Evolutionary conservation across 2,888 invertebrate genomes (phyloP).

Genomic region (Ellobium chinense): DNA sequence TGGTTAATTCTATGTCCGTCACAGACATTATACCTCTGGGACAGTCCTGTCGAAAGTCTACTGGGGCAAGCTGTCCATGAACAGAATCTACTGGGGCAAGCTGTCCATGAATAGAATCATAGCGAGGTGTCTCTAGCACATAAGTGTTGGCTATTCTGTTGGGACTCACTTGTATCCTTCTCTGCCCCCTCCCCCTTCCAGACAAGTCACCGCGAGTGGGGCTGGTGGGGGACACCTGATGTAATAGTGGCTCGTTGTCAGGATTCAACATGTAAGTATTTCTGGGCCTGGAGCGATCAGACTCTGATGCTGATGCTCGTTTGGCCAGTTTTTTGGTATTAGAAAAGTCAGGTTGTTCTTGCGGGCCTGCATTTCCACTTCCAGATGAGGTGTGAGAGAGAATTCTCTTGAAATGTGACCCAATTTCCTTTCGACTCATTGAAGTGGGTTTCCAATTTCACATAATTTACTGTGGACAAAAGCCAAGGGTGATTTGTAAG

Average conservation of each 20-base stretch:
- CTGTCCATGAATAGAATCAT: neutral
- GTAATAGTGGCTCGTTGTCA: constrained; percentile 21
- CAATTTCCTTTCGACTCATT: constrained; percentile 27
- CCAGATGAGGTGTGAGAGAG: constrained; percentile 5
- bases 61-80: neutral
- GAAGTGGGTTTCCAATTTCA: no score
- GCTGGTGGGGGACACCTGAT: neutral
- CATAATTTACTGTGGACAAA: no score
- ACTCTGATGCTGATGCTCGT: neutral
- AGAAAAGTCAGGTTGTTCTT: neutral
- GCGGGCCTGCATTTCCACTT: neutral
- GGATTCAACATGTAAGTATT: neutral
- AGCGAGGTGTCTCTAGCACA: neutral
- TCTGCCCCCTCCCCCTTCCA: neutral
- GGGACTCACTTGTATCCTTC: neutral
- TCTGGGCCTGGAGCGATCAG: neutral
- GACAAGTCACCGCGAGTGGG: neutral
- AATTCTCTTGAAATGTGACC: constrained; percentile 19
- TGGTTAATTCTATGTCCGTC: constrained; percentile 29
- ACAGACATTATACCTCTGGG: constrained; percentile 36
- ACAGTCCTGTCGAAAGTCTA: constrained; percentile 1
- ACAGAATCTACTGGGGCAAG: neutral
- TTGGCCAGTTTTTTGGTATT: constrained; percentile 4
- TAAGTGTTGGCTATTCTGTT: neutral
- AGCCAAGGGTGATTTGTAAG: no score